Conservation (phyloP, 2,113 vertebrate species). For the Zootoca vivipara region DNA sequence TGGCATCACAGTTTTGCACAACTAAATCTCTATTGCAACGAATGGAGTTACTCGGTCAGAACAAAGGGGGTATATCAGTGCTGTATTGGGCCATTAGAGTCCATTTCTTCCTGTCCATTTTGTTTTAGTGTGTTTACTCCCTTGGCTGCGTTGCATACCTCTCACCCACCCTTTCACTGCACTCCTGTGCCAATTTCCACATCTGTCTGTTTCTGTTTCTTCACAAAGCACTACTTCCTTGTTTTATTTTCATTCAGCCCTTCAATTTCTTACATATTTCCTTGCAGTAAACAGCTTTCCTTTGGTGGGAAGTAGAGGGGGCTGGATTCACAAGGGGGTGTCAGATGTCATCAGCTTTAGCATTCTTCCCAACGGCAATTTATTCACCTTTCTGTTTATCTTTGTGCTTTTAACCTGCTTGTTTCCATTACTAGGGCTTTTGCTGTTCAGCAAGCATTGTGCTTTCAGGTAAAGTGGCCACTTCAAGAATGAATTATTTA, state of each 20-base stretch:
- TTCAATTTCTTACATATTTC: conserved; percentile 6
- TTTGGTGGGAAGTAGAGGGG: neutral
- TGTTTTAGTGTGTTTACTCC: conserved; percentile 19
- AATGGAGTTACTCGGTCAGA: conserved; percentile 11
- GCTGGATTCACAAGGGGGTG: conserved; percentile 12
- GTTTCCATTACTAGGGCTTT: conserved; percentile 14
- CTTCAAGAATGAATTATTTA: conserved; percentile 13
- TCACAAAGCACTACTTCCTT: conserved; percentile 17
- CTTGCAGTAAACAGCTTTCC: neutral
- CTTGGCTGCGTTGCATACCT: neutral
- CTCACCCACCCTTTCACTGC: neutral
- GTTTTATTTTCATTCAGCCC: neutral
- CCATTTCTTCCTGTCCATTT: conserved; percentile 6
- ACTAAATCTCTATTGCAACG: neutral
- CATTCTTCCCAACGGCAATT: conserved; percentile 25
- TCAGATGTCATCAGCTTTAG: conserved; percentile 20
- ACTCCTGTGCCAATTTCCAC: conserved; percentile 12
- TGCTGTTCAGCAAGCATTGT: neutral
- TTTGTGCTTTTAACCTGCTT: conserved; percentile 8
- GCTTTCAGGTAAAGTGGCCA: neutral
- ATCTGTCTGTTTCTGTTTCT: neutral
- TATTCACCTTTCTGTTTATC: neutral
- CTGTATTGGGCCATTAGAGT: neutral
- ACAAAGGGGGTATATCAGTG: neutral
- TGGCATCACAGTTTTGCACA: neutral